These are phyloP conservation scores for Babyrousa celebensis DNA, from an alignment of 2,797 vertebrate species.

Conservation along the genomic window DNA sequence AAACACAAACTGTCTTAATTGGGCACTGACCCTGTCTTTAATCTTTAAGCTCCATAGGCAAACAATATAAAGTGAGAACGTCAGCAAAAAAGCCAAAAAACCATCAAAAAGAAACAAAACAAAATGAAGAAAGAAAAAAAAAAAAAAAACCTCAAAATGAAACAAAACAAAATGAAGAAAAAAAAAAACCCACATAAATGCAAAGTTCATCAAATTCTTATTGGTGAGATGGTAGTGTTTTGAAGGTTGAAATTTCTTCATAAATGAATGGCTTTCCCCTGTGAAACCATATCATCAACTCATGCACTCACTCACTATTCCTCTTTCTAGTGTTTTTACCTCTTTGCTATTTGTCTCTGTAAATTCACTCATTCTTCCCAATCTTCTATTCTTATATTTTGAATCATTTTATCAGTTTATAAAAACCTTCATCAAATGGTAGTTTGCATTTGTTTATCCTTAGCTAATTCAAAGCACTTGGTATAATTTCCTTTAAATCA, in stretches of 20 bases:
- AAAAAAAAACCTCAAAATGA: not conserved
- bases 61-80: not conserved
- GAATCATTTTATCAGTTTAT: not conserved
- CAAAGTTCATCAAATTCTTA: not conserved
- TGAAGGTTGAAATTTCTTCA: not conserved
- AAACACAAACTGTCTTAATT: not conserved
- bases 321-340: not conserved
- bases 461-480: not conserved
- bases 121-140: not conserved
- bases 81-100: not conserved
- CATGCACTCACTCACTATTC: not conserved
- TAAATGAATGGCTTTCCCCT: not conserved
- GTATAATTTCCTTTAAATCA: slow-evolving; percentile 42
- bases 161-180: not conserved
- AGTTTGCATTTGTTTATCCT: not conserved
- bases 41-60: not conserved
- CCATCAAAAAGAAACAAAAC: not conserved
- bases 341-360: not conserved
- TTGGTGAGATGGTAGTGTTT: not conserved
- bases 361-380: slow-evolving; percentile 7
- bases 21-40: not conserved
- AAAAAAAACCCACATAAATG: not conserved
- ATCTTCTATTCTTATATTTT: not conserved
- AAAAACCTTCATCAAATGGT: not conserved
- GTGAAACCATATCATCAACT: not conserved